phyloP scores from a whole-genome alignment of 2,113 vertebrate species.

The Conger conger region DNA sequence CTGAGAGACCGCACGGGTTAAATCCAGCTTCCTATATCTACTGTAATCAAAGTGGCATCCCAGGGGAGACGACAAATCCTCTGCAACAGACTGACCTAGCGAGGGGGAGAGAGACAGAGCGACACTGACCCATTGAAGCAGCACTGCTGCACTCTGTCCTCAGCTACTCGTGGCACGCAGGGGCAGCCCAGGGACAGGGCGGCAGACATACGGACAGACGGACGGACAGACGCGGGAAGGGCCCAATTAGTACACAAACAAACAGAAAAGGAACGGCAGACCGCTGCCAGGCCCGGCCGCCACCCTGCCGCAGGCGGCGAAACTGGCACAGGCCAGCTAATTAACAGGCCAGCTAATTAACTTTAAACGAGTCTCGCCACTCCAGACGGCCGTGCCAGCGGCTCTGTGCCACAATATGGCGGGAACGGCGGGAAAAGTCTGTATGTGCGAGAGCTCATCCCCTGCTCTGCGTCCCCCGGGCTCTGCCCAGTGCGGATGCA shows the following conservation, averaged over 20 bases:
- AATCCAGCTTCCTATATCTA: conserved; percentile 1
- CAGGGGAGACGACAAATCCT: background rate
- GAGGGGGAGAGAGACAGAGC: background rate
- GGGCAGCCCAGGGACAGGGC: background rate
- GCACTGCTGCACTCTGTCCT: background rate
- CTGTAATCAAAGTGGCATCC: conserved; percentile 11
- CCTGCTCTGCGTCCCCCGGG: background rate
- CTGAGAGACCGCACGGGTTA: background rate
- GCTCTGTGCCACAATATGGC: background rate
- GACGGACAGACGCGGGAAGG: background rate
- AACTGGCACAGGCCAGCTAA: background rate
- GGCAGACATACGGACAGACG: background rate
- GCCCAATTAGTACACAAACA: conserved; percentile 2
- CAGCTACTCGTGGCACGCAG: background rate
- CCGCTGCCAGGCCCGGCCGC: background rate
- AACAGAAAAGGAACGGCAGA: background rate
- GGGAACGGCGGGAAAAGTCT: background rate
- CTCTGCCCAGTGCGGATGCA: background rate
- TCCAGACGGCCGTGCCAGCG: background rate
- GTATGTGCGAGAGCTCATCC: no score
- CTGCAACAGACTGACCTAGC: background rate
- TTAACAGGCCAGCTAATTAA: background rate
- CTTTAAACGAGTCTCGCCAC: background rate
- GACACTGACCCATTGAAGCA: background rate
- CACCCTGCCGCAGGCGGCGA: background rate